A percentile compares a stretch with the other conserved stretches of the same genome.
Conservation (phyloP, 1,140 invertebrate genomes). For the Rhynchophorus ferrugineus region DNA sequence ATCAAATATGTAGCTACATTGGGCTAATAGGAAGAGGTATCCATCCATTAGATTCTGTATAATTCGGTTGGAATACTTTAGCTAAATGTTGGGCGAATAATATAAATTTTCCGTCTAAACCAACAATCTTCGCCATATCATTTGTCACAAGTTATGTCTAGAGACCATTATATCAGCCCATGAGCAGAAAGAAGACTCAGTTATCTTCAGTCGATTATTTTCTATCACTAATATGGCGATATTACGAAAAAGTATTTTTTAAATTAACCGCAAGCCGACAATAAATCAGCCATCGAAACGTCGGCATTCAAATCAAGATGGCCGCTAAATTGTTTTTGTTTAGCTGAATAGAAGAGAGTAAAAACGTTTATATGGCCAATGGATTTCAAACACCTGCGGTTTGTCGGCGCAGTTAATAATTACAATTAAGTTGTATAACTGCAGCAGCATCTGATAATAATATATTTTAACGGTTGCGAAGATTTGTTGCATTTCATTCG, state of each 20-base stretch:
- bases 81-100: no score
- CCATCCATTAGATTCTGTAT: no score
- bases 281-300: constrained; percentile 4
- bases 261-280: constrained; percentile 1
- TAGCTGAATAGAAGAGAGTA: constrained; percentile 5
- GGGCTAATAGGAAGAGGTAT: no score
- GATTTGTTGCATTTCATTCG: constrained; percentile 5
- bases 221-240: constrained; percentile 4
- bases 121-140: no score
- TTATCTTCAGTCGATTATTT: background rate
- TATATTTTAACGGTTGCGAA: constrained; percentile 13
- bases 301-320: constrained; percentile 11
- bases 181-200: no score
- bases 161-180: no score
- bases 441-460: background rate
- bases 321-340: constrained; percentile 15
- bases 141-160: no score
- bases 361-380: constrained; percentile 12
- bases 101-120: no score
- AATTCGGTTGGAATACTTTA: no score
- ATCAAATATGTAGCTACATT: no score
- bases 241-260: constrained; percentile 16
- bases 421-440: constrained; percentile 19
- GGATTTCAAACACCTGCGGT: constrained; percentile 7
- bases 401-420: constrained; percentile 9